A percentile compares a stretch with the other conserved stretches of the same genome.
These are phyloP conservation scores for Odocoileus virginianus DNA, from an alignment of 2,113 vertebrate species.

Conservation along the genomic window DNA sequence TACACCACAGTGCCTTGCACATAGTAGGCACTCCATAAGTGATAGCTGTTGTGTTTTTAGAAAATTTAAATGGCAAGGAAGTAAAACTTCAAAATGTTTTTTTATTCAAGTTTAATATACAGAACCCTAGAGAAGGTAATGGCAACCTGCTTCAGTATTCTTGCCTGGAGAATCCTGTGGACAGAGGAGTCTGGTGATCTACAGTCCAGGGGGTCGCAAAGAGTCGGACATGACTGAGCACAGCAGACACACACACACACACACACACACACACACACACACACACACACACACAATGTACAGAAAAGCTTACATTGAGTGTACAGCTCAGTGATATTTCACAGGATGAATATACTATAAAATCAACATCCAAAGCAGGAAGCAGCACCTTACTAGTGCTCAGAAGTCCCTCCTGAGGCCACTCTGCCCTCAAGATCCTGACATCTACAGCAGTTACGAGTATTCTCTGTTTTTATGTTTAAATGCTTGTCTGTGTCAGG, in stretches of 20 bases:
- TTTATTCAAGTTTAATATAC: not conserved
- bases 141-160: not conserved
- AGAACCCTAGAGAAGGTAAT: not conserved
- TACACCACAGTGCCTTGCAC: not conserved
- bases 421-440: not conserved
- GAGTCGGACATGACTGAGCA: not conserved
- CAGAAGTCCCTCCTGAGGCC: not conserved
- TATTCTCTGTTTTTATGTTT: not conserved
- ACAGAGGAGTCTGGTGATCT: not conserved
- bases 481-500: not conserved
- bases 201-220: not conserved
- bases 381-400: not conserved
- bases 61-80: not conserved
- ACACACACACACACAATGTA: not conserved
- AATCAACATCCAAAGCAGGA: not conserved
- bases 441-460: not conserved
- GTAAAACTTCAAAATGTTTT: not conserved
- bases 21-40: not conserved
- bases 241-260: not conserved
- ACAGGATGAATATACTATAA: not conserved
- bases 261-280: not conserved
- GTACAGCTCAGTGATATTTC: not conserved
- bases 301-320: not conserved
- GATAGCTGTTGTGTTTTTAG: not conserved
- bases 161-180: not conserved